Base-by-base conservation (phyloP, 2,888 invertebrate species). In the Dichetophora obliterata region DNA sequence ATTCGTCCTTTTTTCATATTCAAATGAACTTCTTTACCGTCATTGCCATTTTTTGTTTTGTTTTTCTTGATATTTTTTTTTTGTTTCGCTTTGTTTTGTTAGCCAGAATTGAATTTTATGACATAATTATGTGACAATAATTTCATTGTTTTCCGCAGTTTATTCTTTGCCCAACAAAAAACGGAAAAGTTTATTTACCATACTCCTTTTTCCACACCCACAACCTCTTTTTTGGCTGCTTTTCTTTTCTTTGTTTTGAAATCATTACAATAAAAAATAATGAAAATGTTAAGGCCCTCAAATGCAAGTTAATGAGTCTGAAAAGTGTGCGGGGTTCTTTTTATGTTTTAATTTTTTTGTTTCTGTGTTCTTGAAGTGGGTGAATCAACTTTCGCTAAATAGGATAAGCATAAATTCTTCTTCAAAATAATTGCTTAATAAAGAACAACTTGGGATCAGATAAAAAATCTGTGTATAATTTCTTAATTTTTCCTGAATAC, bases 81-180 rank as follows among this genome's bases (percentile, higher is more conserved):
- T 9, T 31, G 16, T 37, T 19, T 8, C 66, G 43, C 66, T 52
- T 50, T 65, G 14, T 52, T 31, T 65, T 24, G 14, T 19, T 11
- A 31, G 6, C 31, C 59, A 19, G 22, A 48, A 48, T 43, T 72
- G 59, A 43, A 48, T 75, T 76, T 76, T 63, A 71, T 76, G 70
- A 71, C 65, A 71, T 76, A 76, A 76, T 71, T 76, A 76, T 52
- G 71, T 71, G 75, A 71, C 75, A 71, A 54, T 76, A 71, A 70
- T 63, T 76, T 54, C 70, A 63, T 76, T 76, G 75, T 76, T 70
- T 71, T 11, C 31, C 69, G 22, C 27, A 19, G 11, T 65, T 73
- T 61, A 48, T 59, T 19, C 24, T 71, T 71, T 71, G 24, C 27
- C 59, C 5, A 5, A 19, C 19, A 19, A 11, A 37, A 43, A 66